A percentile compares a stretch with the other conserved stretches of the same genome.
These are phyloP conservation scores for Strix uralensis DNA, from an alignment of 2,113 vertebrate species.

Conservation along the genomic window DNA sequence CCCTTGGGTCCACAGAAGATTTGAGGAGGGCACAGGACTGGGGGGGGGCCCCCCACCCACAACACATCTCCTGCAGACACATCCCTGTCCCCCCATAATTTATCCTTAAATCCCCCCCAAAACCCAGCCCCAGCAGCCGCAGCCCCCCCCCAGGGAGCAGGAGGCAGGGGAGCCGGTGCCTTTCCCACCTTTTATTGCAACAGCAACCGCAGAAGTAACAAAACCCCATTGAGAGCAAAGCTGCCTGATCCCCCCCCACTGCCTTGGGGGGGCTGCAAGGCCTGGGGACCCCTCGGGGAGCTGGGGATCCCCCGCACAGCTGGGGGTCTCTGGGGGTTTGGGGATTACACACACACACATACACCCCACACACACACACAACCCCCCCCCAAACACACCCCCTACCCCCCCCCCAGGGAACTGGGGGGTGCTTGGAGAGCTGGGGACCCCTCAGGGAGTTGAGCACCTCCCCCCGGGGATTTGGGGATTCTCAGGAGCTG, in stretches of 20 bases:
- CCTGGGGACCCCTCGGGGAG: neutral
- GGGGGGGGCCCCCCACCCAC: too few species aligned
- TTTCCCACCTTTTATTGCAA: constrained; percentile 39
- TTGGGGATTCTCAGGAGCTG: neutral
- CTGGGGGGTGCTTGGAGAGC: too few species aligned
- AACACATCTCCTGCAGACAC: too few species aligned
- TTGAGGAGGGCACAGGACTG: neutral
- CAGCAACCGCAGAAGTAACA: neutral
- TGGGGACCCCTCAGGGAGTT: neutral
- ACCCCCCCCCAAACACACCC: too few species aligned
- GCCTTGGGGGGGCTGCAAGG: accelerated
- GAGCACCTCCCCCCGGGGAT: too few species aligned
- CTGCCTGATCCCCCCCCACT: neutral
- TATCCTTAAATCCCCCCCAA: neutral
- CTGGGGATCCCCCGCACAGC: neutral
- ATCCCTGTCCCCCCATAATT: neutral
- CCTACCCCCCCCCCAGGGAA: too few species aligned
- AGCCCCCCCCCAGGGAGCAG: neutral
- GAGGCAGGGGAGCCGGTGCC: accelerated
- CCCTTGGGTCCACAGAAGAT: accelerated
- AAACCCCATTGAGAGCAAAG: neutral
- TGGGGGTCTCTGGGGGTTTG: too few species aligned
- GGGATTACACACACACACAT: too few species aligned
- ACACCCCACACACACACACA: too few species aligned
- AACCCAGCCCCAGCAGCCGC: too few species aligned